Conservation (phyloP, 2,797 vertebrate genomes). For the Crenichthys baileyi region DNA sequence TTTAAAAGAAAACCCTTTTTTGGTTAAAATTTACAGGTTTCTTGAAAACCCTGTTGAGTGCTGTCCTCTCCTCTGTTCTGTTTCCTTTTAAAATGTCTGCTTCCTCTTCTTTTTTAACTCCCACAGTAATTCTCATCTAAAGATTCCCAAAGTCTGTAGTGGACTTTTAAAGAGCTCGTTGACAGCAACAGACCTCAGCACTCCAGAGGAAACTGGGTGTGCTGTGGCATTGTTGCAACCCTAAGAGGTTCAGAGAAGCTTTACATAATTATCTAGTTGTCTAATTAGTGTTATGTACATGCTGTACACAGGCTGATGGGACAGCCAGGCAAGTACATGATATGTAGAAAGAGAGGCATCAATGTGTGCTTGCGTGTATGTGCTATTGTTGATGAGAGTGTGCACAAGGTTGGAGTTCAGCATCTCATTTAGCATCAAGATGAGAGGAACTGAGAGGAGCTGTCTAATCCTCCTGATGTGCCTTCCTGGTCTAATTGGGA, state of each 20-base stretch:
- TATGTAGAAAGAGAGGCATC: constrained; percentile 51
- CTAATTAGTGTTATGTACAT: constrained; percentile 89
- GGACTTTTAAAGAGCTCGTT: constrained; percentile 70
- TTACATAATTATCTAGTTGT: constrained; percentile 85
- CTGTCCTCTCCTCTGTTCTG: constrained; percentile 57
- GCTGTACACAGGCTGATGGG: constrained; percentile 81
- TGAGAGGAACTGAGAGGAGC: constrained; percentile 71
- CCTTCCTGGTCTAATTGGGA: constrained; percentile 88
- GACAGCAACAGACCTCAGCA: constrained; percentile 68
- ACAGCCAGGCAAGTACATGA: constrained; percentile 80
- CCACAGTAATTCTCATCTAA: constrained; percentile 49
- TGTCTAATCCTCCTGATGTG: constrained; percentile 84
- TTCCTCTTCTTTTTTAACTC: constrained; percentile 43
- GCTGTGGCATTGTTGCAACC: constrained; percentile 51
- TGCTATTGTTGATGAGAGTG: constrained; percentile 65
- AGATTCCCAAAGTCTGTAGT: constrained; percentile 53
- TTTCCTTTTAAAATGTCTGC: constrained; percentile 59
- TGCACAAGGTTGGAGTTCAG: constrained; percentile 70
- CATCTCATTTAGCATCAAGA: constrained; percentile 65
- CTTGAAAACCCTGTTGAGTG: constrained; percentile 49
- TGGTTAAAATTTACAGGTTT: constrained; percentile 30
- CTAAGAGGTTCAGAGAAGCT: constrained; percentile 66
- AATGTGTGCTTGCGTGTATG: constrained; percentile 32
- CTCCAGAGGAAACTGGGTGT: constrained; percentile 55
- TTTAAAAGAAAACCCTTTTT: constrained; percentile 51